Evolutionary conservation across 2,888 invertebrate species (phyloP).

Genomic region (Gonocerus acuteangulatus): DNA sequence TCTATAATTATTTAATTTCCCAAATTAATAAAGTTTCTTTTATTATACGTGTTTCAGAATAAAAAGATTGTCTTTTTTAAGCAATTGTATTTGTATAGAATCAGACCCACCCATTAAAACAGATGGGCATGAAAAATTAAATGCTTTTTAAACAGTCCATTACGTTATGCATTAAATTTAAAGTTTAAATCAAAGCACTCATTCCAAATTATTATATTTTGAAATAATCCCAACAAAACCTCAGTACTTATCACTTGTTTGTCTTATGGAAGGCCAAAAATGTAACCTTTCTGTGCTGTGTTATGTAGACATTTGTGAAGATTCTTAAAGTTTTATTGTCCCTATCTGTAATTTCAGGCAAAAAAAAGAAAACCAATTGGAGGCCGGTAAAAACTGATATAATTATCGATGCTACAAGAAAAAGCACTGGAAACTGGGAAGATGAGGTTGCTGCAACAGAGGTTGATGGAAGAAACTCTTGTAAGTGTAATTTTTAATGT

Average conservation of each 20-base stretch:
- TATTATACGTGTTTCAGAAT: too few species aligned
- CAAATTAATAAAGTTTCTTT: too few species aligned
- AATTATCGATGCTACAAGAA: slow-evolving; percentile 57
- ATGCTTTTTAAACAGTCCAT: not conserved
- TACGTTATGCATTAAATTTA: slow-evolving; percentile 1
- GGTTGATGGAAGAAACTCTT: slow-evolving; percentile 6
- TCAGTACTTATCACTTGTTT: slow-evolving; percentile 6
- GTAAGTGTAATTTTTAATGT: not conserved
- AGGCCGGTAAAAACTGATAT: slow-evolving; percentile 72
- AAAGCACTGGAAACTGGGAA: slow-evolving; percentile 59
- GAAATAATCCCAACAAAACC: not conserved
- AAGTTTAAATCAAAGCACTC: not conserved
- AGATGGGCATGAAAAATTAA: slow-evolving; percentile 22
- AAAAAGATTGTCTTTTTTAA: not conserved
- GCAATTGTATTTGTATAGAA: not conserved
- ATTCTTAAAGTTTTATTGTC: too few species aligned
- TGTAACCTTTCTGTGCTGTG: slow-evolving; percentile 26
- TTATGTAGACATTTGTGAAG: too few species aligned
- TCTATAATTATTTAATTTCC: not conserved
- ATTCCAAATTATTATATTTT: slow-evolving; percentile 27
- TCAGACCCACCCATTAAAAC: slow-evolving; percentile 16
- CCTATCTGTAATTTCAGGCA: slow-evolving; percentile 50
- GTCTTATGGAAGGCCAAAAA: slow-evolving; percentile 25
- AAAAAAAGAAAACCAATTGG: slow-evolving; percentile 81
- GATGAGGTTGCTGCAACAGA: slow-evolving; percentile 75